Evolutionary conservation across 1,140 invertebrate genomes (phyloP), one percentile per base, ranked within the genome.

Genomic region (Pseudachorutes palmiensis): DNA sequence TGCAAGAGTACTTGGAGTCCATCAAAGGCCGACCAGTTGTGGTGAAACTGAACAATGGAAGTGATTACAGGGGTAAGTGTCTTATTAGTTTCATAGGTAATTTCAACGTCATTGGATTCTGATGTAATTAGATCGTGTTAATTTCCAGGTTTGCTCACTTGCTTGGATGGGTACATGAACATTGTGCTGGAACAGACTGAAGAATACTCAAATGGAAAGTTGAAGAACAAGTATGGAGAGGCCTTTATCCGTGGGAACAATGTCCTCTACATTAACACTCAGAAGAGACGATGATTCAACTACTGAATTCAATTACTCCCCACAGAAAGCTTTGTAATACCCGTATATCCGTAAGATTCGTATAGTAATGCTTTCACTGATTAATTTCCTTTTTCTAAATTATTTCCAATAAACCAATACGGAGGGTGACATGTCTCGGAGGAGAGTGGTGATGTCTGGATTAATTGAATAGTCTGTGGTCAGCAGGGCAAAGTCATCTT

Each of bases 131-230:
- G 24, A 16, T 61, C 33, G 70, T 70, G 63, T 65, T n/a, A n/a
- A n/a, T 83, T 85, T 29, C n/a, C 76, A 97, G 96, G 97, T 75
- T 94, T 99, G 2, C 78, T 99, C 41, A 92, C 94, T 9, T 98
- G 95, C 80, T 79, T 99, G 2, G 97, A 99, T 83, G 97, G 97
- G 5, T 99, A 99, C 78, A 99, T 99, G 97, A 99, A 99, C 79
- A 99, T 99, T 76, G 97, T 97, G 5, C 80, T 99, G 16, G 97
- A 99, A 79, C 97, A 99, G 81, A 99, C 97, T 2, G 97, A 99
- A 82, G 97, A 99, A 79, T 99, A 99, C 81, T 89, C 96, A 0
- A 98, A 98, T 80, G 97, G 97, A 1, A 95, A 98, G 78, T 81
- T 99, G 16, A 99, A 99, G 78, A 97, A 98, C 75, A 99, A 99